phyloP scores from a whole-genome alignment of 2,888 invertebrate species.

The Euclidia mi region DNA sequence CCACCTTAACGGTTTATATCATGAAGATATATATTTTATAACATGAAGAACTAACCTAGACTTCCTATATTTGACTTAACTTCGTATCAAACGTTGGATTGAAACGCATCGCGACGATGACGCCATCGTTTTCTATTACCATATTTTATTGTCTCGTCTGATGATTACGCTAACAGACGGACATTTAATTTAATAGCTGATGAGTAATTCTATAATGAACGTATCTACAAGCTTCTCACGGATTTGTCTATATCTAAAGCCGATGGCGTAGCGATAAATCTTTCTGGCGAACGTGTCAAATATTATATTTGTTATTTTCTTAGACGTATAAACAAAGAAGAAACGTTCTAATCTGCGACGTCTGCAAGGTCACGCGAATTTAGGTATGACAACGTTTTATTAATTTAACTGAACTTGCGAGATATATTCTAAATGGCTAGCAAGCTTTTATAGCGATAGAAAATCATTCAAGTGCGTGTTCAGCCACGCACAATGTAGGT shows the following conservation, averaged over 20 bases:
- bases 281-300: conserved; percentile 29
- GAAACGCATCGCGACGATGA: conserved; percentile 34
- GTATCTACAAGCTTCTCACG: conserved; percentile 41
- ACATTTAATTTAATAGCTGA: conserved; percentile 41
- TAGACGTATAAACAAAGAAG: conserved; percentile 14
- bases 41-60: no score
- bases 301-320: conserved; percentile 28
- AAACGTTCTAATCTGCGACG: no score
- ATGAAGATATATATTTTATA: no score
- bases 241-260: conserved; percentile 25
- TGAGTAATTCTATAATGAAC: conserved; percentile 44
- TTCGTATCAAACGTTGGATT: background rate
- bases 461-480: no score
- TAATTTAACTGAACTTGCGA: no score
- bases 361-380: no score
- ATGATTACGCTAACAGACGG: conserved; percentile 53
- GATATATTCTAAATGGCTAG: no score
- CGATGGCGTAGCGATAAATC: conserved; percentile 23
- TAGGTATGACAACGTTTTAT: no score
- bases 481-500: no score
- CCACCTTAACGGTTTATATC: no score
- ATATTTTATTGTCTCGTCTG: conserved; percentile 58
- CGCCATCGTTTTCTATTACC: conserved; percentile 53
- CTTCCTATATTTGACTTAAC: no score
- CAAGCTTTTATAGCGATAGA: no score